Evolutionary conservation across 1,140 invertebrate genomes (phyloP).

Genomic region (Prorops nasuta): DNA sequence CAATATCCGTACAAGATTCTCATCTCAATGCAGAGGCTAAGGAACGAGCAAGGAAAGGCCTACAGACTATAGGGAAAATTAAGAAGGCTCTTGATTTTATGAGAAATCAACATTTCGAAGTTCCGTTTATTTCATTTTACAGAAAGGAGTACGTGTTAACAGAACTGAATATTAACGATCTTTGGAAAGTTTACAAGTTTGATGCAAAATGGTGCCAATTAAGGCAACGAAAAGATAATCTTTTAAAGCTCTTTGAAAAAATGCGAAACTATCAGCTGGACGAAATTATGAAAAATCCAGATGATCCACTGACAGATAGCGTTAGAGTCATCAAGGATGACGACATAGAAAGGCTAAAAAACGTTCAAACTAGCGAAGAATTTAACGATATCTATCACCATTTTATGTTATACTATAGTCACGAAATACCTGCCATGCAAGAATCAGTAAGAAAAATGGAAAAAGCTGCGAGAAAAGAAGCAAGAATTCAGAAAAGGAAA

Average conservation of each 20-base stretch:
- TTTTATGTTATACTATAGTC: conserved; percentile 89
- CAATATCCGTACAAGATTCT: conserved; percentile 75
- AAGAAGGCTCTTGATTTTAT: conserved; percentile 94
- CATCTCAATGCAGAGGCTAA: conserved; percentile 59
- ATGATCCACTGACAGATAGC: conserved; percentile 80
- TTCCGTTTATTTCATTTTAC: conserved; percentile 98
- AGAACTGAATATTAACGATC: conserved; percentile 90
- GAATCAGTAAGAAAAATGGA: conserved; percentile 63
- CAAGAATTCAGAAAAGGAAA: conserved; percentile 43
- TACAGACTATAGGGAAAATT: conserved; percentile 81
- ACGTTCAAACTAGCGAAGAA: conserved; percentile 86
- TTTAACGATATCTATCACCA: conserved; percentile 90
- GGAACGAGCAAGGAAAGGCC: conserved; percentile 60
- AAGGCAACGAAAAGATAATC: conserved; percentile 79
- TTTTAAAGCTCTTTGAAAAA: conserved; percentile 82
- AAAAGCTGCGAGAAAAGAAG: conserved; percentile 58
- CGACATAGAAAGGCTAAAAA: conserved; percentile 79
- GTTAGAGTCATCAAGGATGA: conserved; percentile 81
- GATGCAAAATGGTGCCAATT: conserved; percentile 98
- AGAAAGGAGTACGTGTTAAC: conserved; percentile 97
- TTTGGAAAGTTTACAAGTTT: conserved; percentile 96
- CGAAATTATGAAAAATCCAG: conserved; percentile 77
- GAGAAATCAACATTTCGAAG: conserved; percentile 91
- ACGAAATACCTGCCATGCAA: conserved; percentile 84
- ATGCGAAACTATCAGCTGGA: conserved; percentile 92